A percentile compares a stretch with the other conserved stretches of the same genome.
phyloP scores from a whole-genome alignment of 2,113 vertebrate species.

The Notarius lentiginosus region DNA sequence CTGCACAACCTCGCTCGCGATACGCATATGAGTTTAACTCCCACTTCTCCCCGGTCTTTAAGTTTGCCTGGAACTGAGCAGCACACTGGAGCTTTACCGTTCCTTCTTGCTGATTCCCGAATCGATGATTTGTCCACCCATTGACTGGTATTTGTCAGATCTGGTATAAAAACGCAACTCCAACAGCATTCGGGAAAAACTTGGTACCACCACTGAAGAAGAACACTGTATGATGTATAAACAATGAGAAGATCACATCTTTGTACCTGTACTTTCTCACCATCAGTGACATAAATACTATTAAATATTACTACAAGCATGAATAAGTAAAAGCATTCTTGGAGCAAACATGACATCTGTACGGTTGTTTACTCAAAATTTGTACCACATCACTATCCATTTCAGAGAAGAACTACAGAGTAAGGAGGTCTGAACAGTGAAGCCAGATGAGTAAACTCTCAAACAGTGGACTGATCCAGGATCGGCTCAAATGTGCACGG shows the following conservation, averaged over 20 bases:
- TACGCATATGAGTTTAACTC: neutral
- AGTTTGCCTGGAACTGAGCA: neutral
- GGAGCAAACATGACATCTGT: neutral
- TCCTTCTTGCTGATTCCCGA: neutral
- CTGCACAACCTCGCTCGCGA: neutral
- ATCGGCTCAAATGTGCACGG: neutral
- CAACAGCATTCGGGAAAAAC: neutral
- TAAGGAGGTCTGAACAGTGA: conserved; percentile 7
- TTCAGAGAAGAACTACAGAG: neutral
- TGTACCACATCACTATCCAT: neutral
- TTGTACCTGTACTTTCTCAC: neutral
- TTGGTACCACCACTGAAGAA: neutral
- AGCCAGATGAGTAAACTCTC: neutral
- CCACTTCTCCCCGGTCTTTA: neutral
- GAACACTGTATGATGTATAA: neutral
- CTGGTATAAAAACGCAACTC: neutral
- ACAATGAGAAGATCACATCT: neutral
- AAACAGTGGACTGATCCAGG: neutral
- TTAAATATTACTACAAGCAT: neutral
- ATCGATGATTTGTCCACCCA: neutral
- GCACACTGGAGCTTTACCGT: neutral
- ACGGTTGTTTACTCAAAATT: neutral
- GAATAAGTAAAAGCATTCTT: neutral
- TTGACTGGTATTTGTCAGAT: neutral
- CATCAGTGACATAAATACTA: conserved; percentile 8